Evolutionary conservation across 2,113 vertebrate species (phyloP).

Genomic region (Salminus brasiliensis): DNA sequence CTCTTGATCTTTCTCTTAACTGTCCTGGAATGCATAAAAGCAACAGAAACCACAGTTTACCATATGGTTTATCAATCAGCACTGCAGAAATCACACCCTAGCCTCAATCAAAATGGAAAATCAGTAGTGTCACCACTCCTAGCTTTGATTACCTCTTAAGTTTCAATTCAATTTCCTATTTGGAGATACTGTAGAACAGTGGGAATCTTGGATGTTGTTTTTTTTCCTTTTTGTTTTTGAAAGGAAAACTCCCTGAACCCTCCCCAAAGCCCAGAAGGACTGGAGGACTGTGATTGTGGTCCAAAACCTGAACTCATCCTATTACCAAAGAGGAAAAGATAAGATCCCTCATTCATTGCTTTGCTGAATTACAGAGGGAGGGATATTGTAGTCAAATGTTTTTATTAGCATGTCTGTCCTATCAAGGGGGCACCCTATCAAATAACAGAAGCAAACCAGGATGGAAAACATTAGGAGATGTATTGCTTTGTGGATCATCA

Average conservation of each 20-base stretch:
- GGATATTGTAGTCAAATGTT: conserved; percentile 67
- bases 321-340: conserved; percentile 73
- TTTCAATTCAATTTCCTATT: not conserved
- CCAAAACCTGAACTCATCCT: conserved; percentile 79
- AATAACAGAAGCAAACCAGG: conserved; percentile 53
- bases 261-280: conserved; percentile 46
- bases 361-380: conserved; percentile 72
- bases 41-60: too few species aligned
- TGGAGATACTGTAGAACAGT: conserved; percentile 21
- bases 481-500: not conserved
- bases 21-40: too few species aligned
- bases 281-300: conserved; percentile 72
- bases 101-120: too few species aligned
- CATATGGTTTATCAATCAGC: too few species aligned
- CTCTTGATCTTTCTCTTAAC: too few species aligned
- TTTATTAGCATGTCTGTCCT: conserved; percentile 70
- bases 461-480: conserved; percentile 56
- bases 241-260: conserved; percentile 57
- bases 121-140: too few species aligned
- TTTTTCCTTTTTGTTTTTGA: conserved; percentile 69
- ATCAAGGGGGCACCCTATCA: conserved; percentile 35
- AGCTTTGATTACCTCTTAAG: too few species aligned
- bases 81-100: too few species aligned
- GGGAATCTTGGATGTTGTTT: conserved; percentile 63
- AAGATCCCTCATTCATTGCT: conserved; percentile 71